Conservation (phyloP, 2,888 invertebrate genomes). For the Pristionchus maxplancki region DNA sequence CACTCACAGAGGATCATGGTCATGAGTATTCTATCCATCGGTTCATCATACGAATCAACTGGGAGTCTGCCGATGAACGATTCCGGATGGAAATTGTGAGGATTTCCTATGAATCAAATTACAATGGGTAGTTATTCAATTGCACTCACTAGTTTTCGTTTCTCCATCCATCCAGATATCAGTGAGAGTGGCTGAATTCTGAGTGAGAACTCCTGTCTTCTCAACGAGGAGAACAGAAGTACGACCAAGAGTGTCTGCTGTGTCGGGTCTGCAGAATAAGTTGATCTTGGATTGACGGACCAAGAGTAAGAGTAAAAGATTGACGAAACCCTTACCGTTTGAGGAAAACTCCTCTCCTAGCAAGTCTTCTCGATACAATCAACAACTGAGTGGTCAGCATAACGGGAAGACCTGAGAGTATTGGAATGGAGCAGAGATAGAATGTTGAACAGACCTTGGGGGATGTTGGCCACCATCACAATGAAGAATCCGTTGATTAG, state of each 20-base stretch:
- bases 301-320: no score
- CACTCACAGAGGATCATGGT: slow-evolving; percentile 60
- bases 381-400: slow-evolving; percentile 64
- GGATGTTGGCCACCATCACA: slow-evolving; percentile 60
- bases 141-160: neutral
- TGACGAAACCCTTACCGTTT: no score
- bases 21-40: slow-evolving; percentile 52
- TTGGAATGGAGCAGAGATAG: neutral
- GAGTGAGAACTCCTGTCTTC: slow-evolving; percentile 60
- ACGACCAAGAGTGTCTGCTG: slow-evolving; percentile 62
- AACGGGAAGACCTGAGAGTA: slow-evolving; percentile 62
- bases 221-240: slow-evolving; percentile 61
- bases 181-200: slow-evolving; percentile 56
- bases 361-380: slow-evolving; percentile 60
- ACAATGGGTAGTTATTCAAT: neutral
- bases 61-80: slow-evolving; percentile 40
- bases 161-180: slow-evolving; percentile 60
- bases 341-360: slow-evolving; percentile 56
- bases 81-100: slow-evolving; percentile 27
- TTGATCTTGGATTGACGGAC: no score
- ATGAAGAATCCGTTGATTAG: slow-evolving; percentile 64
- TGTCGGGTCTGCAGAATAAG: slow-evolving; percentile 52
- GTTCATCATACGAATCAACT: slow-evolving; percentile 50
- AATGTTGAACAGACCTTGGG: slow-evolving; percentile 55
- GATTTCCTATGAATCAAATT: neutral